These are phyloP conservation scores for Kryphioiulus occultus DNA, from an alignment of 2,888 invertebrate species.

Conservation along the genomic window DNA sequence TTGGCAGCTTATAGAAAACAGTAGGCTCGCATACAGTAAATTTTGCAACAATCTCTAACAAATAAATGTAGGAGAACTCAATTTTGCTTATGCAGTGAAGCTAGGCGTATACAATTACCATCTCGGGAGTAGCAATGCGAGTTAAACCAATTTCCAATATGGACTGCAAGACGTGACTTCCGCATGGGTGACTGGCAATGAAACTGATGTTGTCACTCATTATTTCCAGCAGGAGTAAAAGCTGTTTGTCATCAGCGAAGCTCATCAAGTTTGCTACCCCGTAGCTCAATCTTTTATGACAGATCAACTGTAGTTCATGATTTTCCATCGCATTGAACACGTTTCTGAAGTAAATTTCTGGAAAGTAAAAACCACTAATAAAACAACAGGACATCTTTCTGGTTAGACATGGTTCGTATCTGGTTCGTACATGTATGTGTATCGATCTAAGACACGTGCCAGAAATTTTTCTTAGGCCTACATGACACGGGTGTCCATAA, in stretches of 20 bases:
- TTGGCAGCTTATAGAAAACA: no score
- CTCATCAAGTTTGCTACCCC: slow-evolving; percentile 17
- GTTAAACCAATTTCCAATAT: slow-evolving; percentile 28
- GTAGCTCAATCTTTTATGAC: slow-evolving; percentile 20
- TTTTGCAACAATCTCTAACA: no score
- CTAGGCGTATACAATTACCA: no score
- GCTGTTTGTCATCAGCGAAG: neutral
- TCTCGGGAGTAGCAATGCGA: neutral
- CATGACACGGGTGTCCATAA: no score
- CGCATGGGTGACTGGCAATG: slow-evolving; percentile 8
- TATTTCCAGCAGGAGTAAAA: slow-evolving; percentile 7
- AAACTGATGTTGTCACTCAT: neutral
- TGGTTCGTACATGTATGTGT: no score
- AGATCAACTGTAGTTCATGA: neutral
- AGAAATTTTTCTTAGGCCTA: no score
- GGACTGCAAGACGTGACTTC: slow-evolving; percentile 47
- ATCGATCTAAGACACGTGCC: no score
- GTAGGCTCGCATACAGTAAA: no score
- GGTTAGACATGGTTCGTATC: no score
- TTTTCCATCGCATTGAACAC: slow-evolving; percentile 27
- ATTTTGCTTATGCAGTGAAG: no score
- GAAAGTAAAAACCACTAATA: slow-evolving; percentile 44
- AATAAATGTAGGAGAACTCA: no score
- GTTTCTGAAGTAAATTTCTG: slow-evolving; percentile 48
- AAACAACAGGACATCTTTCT: no score